Evolutionary conservation across 1,140 invertebrate genomes (phyloP).

Genomic region (Archivesica marissinica): DNA sequence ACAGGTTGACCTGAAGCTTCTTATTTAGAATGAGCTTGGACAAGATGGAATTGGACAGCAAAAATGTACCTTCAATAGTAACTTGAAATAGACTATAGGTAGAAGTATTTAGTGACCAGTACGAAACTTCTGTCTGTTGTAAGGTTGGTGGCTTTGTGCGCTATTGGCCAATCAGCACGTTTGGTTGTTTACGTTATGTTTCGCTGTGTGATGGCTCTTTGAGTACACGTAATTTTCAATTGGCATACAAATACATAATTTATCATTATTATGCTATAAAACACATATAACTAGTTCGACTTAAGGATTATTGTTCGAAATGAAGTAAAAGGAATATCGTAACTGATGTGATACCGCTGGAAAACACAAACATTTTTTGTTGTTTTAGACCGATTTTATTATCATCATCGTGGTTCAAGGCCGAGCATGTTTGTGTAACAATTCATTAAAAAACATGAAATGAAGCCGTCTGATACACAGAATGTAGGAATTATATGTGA

Average conservation of each 20-base stretch:
- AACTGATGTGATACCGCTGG: too few relatives aligned
- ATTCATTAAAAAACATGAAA: neutral
- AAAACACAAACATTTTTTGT: neutral
- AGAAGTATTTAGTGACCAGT: constrained; percentile 43
- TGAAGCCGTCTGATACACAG: neutral
- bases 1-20: too few relatives aligned
- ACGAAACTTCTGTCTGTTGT: constrained; percentile 11
- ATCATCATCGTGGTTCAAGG: constrained; percentile 25
- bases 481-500: neutral
- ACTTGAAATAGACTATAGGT: constrained; percentile 31
- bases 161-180: constrained; percentile 36
- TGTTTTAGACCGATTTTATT: constrained; percentile 24
- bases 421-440: neutral
- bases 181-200: constrained; percentile 47
- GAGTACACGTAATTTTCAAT: neutral
- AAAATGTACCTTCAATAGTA: too few relatives aligned
- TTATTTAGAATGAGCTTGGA: too few relatives aligned
- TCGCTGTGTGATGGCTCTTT: constrained; percentile 20
- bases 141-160: constrained; percentile 36
- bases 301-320: neutral
- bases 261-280: neutral
- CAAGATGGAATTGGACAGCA: too few relatives aligned
- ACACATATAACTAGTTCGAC: neutral
- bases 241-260: neutral
- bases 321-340: neutral